Percentiles rank a stretch among this genome's conserved stretches.
These are phyloP conservation scores for Phoeniculus purpureus DNA, from an alignment of 2,797 vertebrate species.

Conservation along the genomic window DNA sequence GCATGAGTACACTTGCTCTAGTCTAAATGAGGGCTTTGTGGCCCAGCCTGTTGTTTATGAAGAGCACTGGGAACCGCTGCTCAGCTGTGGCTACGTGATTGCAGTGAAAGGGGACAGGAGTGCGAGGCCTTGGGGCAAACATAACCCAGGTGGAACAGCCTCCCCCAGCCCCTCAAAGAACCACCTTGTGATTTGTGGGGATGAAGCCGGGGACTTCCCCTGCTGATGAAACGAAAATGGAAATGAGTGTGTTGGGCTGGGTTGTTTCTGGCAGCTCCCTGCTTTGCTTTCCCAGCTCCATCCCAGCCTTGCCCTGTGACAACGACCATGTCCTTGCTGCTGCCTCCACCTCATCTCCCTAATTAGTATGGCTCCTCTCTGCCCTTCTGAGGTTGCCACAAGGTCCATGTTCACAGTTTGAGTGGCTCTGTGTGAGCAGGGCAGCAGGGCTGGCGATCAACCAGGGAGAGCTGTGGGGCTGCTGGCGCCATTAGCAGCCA, in stretches of 20 bases:
- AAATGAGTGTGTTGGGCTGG: not conserved
- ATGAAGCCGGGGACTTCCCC: not conserved
- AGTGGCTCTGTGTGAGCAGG: not conserved
- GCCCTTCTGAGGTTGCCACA: not conserved
- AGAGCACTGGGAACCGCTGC: not conserved
- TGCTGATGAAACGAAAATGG: not conserved
- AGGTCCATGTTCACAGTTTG: accelerated
- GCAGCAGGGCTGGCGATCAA: not conserved
- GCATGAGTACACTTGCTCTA: not conserved
- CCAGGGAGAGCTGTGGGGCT: accelerated
- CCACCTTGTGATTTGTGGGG: not conserved
- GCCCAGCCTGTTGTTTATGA: not conserved
- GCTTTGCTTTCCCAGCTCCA: not conserved
- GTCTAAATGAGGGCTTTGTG: not conserved
- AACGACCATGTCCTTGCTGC: not conserved
- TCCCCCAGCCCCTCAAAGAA: not conserved
- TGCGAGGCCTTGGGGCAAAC: not conserved
- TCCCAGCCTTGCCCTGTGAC: not conserved
- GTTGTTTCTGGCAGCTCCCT: not conserved
- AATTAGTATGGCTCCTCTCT: not conserved
- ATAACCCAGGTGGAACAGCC: not conserved
- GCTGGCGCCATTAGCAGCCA: not conserved
- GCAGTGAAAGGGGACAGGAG: not conserved
- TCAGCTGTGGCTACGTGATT: accelerated
- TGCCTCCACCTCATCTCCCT: not conserved